Evolutionary conservation across 2,113 vertebrate species (phyloP), one percentile per base, ranked within the genome.

Genomic region (Pardalotus punctatus): DNA sequence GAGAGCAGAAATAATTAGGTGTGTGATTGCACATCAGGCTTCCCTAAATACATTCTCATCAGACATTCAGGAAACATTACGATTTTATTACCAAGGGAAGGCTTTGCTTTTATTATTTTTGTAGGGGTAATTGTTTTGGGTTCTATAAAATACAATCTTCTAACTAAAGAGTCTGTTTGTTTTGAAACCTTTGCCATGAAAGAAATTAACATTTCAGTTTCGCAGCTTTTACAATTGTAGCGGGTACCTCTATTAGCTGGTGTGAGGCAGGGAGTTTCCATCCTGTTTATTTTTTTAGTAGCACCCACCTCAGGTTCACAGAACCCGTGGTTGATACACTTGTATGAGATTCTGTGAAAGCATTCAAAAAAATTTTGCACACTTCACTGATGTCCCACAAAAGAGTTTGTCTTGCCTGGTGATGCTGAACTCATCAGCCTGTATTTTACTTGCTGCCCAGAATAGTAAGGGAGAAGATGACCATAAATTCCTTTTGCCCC

Each of bases 51-150:
- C 42, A 29, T 85, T 90, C 56, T 95, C 84, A 88, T 94, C 79
- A 92, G 90, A 74, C 66, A 85, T 77, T 78, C 67, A 87, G 82
- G 60, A 79, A 95, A 92, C 66, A 81, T 73, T 65, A 28, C 12
- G 1, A 20, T 51, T 97, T 96, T 94, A 95, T 92, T 84, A 51
- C 47, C 66, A 95, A 80, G 56, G 66, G 81, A 94, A 88, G 31
- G 60, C 19, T 94, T 95, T 93, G 31, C 35, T 83, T 91, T 94
- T 88, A 81, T 91, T 95, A 57, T 81, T 94, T 89, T 91, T 78
- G n/a, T 86, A 54, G 14, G 48, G 57, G 31, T 86, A 94, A 60
- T 89, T 86, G 62, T 72, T 77, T 51, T 90, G 42, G 25, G 53
- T 88, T 94, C 64, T 72, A 61, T 86, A 91, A 91, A 97, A 88